phyloP scores from a whole-genome alignment of 2,888 invertebrate species.

The Pollenia angustigena region DNA sequence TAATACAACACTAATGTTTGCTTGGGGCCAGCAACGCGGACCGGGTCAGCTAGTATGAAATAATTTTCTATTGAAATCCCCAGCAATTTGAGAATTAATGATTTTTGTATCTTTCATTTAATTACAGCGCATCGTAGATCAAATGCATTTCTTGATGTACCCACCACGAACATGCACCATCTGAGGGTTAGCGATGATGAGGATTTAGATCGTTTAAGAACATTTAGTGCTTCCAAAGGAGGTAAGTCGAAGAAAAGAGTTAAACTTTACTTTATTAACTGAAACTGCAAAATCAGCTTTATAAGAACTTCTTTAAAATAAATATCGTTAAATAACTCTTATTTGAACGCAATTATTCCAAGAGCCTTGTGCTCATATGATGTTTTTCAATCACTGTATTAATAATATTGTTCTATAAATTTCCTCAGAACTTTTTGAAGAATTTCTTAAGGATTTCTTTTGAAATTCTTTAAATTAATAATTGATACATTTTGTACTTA shows the following conservation, averaged over 20 bases:
- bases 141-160: constrained; percentile 89
- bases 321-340: not conserved
- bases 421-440: not conserved
- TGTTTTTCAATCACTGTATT: too few relatives aligned
- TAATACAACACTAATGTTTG: too few relatives aligned
- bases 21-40: too few relatives aligned
- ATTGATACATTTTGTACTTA: constrained; percentile 34
- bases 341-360: not conserved
- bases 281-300: too few relatives aligned
- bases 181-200: constrained; percentile 87
- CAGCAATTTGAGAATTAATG: not conserved
- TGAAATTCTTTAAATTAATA: constrained; percentile 22
- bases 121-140: constrained; percentile 86
- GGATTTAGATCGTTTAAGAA: constrained; percentile 94
- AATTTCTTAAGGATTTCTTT: constrained; percentile 22
- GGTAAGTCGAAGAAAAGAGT: constrained; percentile 83
- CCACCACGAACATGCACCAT: constrained; percentile 84
- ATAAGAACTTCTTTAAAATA: too few relatives aligned
- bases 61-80: too few relatives aligned
- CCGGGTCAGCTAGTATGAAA: too few relatives aligned
- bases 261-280: too few relatives aligned
- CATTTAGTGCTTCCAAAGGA: constrained; percentile 97
- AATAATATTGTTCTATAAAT: not conserved
- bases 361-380: too few relatives aligned
- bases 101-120: not conserved